Conservation (phyloP, 1,140 invertebrate genomes). For the Mycetomoellerius zeteki region DNA sequence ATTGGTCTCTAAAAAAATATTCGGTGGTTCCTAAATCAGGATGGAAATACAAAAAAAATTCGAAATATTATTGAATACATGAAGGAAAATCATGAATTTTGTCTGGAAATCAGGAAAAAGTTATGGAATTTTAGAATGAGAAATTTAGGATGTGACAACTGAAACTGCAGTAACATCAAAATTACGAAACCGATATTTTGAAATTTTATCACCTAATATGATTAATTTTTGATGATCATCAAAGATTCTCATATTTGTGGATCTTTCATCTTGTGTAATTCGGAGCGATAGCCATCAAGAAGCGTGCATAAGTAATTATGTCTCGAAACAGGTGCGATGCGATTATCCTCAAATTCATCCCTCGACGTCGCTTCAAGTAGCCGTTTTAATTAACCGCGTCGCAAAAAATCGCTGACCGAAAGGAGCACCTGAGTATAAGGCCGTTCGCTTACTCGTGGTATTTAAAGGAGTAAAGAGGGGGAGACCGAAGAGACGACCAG, state of each 20-base stretch:
- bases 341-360: conserved; percentile 25
- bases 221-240: neutral
- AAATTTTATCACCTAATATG: neutral
- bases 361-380: conserved; percentile 22
- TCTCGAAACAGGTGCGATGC: conserved; percentile 9
- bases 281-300: neutral
- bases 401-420: conserved; percentile 47
- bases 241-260: neutral
- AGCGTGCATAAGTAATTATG: neutral
- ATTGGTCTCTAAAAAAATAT: too few relatives aligned
- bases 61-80: too few relatives aligned
- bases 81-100: too few relatives aligned
- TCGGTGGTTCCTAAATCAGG: too few relatives aligned
- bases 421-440: conserved; percentile 49
- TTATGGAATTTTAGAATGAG: too few relatives aligned
- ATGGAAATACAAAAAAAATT: too few relatives aligned
- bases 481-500: conserved; percentile 55
- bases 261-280: neutral
- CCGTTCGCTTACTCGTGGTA: conserved; percentile 14
- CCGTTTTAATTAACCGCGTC: conserved; percentile 45
- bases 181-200: neutral
- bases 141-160: too few relatives aligned
- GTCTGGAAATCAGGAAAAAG: too few relatives aligned
- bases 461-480: conserved; percentile 37
- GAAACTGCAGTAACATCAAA: neutral